Base-by-base conservation (phyloP, 2,113 vertebrate species). In the Seriola quinqueradiata region DNA sequence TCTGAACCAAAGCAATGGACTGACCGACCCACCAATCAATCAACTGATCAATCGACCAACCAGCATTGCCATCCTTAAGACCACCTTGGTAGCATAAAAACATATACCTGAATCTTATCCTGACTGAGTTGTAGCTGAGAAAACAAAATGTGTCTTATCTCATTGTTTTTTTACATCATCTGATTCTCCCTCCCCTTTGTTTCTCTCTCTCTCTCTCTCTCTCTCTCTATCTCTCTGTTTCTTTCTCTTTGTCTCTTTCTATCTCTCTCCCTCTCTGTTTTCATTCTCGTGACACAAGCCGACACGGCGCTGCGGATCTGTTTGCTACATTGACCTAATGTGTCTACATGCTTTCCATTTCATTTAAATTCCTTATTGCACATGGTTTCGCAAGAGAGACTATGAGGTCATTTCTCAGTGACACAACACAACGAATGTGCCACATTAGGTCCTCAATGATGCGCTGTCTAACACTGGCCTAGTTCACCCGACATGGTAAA, bases 261-360 rank as follows among this genome's bases (percentile, higher is more conserved):
- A 23, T 82, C 52, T 75, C 23, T 44, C 14, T 64, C 21, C 70
- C 54, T 75, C 46, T 73, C 38, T 79, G 8, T 42, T 59, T 44
- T 67, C 12, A 50, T 75, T 78, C 46, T 46, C 34, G 23, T 76
- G 25, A 82, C 48, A 75, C 19, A 57, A 79, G 42, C 58, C 0
- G 19, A 84, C 67, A n/a, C 32, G 28, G 64, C 61, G 77, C 80
- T 70, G 60, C 46, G 65, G 59, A 77, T 72, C 52, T 82, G 59
- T n/a, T 42, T 66, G 42, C 70, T 52, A 38, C 46, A 44, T 54
- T 88, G 84, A 81, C 84, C 77, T 79, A 32, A 87, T 81, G 59
- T 79, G 79, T 87, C 63, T 61, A 46, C 46, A 65, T 71, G 58
- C 82, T 81, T 83, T 73, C 8, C 23, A 40, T 48, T 36, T 36